Conservation (phyloP, 2,888 invertebrate species). For the Nesidiocoris tenuis region DNA sequence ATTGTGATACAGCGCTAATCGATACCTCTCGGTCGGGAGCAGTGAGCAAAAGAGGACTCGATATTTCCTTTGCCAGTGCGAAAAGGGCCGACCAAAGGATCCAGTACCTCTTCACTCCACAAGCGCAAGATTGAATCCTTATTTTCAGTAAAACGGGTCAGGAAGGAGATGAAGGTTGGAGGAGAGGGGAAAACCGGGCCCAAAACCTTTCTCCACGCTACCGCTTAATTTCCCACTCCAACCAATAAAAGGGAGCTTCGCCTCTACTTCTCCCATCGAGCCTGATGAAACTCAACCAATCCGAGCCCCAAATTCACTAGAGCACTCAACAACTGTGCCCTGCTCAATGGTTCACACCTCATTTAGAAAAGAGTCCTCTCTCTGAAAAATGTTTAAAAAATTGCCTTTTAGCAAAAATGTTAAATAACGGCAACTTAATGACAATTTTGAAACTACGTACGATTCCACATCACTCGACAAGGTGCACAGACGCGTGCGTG, state of each 20-base stretch:
- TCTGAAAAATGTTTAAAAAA: too few species aligned
- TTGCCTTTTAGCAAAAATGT: too few species aligned
- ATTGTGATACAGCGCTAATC: conserved; percentile 42
- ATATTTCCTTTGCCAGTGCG: conserved; percentile 35
- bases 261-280: neutral
- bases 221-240: conserved; percentile 36
- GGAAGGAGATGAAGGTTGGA: neutral
- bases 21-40: conserved; percentile 9
- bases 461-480: too few species aligned
- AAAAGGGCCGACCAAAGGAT: neutral
- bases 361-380: neutral
- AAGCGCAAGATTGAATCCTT: conserved; percentile 29
- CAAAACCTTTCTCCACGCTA: conserved; percentile 11
- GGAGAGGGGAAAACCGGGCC: neutral
- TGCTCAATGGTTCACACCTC: neutral
- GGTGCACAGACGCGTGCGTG: too few species aligned
- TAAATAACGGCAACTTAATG: too few species aligned
- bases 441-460: too few species aligned
- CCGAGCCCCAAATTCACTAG: neutral
- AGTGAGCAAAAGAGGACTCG: conserved; percentile 21
- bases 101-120: neutral
- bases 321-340: neutral
- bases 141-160: conserved; percentile 25
- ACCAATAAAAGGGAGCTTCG: conserved; percentile 30
- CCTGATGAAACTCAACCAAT: neutral